Base-by-base conservation (phyloP, 2,888 invertebrate species). In the Nephrocerus scutellatus region DNA sequence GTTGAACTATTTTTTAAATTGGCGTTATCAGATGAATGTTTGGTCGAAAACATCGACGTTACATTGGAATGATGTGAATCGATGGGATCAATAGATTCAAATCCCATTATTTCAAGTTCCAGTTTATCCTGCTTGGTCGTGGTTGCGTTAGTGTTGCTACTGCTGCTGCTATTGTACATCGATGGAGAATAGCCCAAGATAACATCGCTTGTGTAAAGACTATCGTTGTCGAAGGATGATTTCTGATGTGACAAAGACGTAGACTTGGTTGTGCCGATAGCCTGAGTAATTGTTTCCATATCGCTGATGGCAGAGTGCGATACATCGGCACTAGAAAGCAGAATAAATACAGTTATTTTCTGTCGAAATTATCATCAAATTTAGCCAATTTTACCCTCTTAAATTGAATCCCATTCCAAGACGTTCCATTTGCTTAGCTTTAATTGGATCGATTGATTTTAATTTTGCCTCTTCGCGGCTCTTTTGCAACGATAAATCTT, bases 271-370 rank as follows among this genome's bases (percentile, higher is more conserved):
- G 64, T 56, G 2, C 71, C 68, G 7, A 75, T 68, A 62, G 91
- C 84, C 71, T 95, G 95, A 61, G 89, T 84, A 58, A 97, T 90
- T 15, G 77, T 77, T 60, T 85, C 80, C 92, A 96, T 95, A 66
- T 91, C 93, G 39, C 80, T 81, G 37, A 88, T 63, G 9, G 90
- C 91, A 9, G 92, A 92, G 72, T 91, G 91, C 47, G 83, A 85
- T 9, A 83, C 75, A 34, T 78, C 82, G 51, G 55, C 58, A 14
- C 60, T 56, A 21, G 14, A 38, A 22, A 12, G 9, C 34, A 35
- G 9, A 32, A 20, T 20, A 25, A 4, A 6, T 32, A 14, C n/a
- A 24, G 7, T 16, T 32, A 8, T 29, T 29, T 14, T n/a, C n/a
- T n/a, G n/a, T n/a, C n/a, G n/a, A 35, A 25, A 22, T 1, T 5